These are phyloP conservation scores for Manis crassicaudata DNA, from an alignment of 2,797 vertebrate genomes.

Conservation along the genomic window DNA sequence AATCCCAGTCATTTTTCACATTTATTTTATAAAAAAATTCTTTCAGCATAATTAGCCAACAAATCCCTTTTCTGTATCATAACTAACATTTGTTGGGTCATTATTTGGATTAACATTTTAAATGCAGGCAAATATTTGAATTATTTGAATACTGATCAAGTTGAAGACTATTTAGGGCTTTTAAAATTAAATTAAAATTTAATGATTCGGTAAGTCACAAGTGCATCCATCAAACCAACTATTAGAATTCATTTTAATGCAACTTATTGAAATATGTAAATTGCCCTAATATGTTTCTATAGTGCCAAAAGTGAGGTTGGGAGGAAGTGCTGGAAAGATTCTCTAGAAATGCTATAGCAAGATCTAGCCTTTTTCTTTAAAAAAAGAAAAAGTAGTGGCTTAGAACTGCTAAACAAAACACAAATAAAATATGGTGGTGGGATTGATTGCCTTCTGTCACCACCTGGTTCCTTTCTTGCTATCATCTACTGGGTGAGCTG, in stretches of 20 bases:
- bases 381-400: not conserved
- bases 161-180: not conserved
- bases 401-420: not conserved
- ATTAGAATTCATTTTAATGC: not conserved
- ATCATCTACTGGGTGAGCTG: not conserved
- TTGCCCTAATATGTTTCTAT: not conserved
- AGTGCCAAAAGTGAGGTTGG: not conserved
- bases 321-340: not conserved
- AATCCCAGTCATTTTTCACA: not conserved
- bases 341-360: conserved; percentile 1
- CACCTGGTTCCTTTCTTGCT: not conserved
- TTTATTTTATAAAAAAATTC: not conserved
- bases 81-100: not conserved
- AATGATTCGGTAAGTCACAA: conserved; percentile 1
- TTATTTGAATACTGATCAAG: conserved; percentile 43
- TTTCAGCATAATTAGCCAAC: not conserved
- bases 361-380: not conserved
- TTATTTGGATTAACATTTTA: conserved; percentile 42
- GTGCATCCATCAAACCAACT: not conserved
- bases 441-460: not conserved
- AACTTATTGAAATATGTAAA: not conserved
- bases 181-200: conserved; percentile 4
- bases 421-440: not conserved
- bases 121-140: conserved; percentile 55
- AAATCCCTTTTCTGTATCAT: not conserved